Conservation (phyloP, 2,888 invertebrate species). For the Drosophila leonis region DNA sequence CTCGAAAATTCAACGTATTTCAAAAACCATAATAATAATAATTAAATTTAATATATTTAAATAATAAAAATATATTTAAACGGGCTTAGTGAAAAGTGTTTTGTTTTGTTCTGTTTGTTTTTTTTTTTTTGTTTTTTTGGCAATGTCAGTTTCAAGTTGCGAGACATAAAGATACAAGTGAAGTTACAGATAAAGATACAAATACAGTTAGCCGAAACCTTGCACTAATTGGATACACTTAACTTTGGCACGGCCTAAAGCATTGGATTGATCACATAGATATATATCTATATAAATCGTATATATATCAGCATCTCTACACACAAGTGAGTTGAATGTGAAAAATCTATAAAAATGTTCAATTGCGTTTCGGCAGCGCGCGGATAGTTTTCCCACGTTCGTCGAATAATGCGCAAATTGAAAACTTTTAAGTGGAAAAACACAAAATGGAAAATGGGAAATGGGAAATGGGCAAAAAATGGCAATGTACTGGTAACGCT, state of each 20-base stretch:
- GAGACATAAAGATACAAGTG: conserved; percentile 8
- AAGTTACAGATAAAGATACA: neutral
- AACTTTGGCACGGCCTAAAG: conserved; percentile 17
- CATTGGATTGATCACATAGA: conserved; percentile 26
- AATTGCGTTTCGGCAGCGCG: conserved; percentile 39
- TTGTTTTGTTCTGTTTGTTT: conserved; percentile 6
- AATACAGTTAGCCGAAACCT: conserved; percentile 39
- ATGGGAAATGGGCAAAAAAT: conserved; percentile 13
- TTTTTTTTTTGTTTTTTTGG: conserved; percentile 11
- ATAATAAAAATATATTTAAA: neutral
- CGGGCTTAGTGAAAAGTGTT: conserved; percentile 32
- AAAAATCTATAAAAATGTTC: conserved; percentile 26
- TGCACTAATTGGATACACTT: conserved; percentile 58
- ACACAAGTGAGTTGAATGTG: conserved; percentile 34
- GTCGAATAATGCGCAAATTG: conserved; percentile 48
- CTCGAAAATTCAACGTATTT: conserved; percentile 10
- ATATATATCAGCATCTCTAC: neutral
- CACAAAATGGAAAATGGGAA: conserved; percentile 5
- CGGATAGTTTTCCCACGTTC: conserved; percentile 38
- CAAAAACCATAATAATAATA: neutral
- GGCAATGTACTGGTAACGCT: conserved; percentile 10
- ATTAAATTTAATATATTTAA: neutral
- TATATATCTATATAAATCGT: neutral
- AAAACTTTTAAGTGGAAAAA: conserved; percentile 30
- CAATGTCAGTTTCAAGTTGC: conserved; percentile 24